These are phyloP conservation scores for Sialis fuliginosa DNA, from an alignment of 2,888 invertebrate genomes.

Conservation along the genomic window DNA sequence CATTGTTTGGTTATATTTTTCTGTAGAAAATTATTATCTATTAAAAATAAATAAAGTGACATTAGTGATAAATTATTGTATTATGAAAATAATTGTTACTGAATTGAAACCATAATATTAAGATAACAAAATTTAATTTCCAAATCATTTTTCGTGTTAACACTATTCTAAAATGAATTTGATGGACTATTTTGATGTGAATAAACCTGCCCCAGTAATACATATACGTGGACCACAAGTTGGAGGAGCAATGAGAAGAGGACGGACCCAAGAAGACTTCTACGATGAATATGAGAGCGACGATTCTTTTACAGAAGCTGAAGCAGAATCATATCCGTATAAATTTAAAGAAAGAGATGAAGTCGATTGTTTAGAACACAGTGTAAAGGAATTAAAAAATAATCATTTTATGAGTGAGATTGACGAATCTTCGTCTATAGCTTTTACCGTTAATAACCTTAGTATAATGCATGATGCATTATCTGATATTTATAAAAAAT, in stretches of 20 bases:
- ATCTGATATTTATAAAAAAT: conserved; percentile 2
- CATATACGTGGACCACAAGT: conserved; percentile 8
- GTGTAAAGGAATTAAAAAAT: too few species aligned
- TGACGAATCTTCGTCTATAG: conserved; percentile 4
- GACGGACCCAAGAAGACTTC: conserved; percentile 9
- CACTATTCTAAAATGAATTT: conserved; percentile 7
- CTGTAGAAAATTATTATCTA: too few species aligned
- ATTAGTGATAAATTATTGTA: too few species aligned
- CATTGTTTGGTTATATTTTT: too few species aligned
- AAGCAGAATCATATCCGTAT: conserved; percentile 13
- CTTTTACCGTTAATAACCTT: conserved; percentile 12
- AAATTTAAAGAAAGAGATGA: conserved; percentile 17
- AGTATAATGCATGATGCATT: conserved; percentile 7
- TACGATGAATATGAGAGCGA: conserved; percentile 3
- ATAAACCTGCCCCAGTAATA: conserved; percentile 7
- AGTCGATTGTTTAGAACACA: conserved; percentile 14
- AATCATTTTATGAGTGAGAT: conserved; percentile 1
- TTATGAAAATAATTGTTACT: not conserved
- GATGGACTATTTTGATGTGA: conserved; percentile 7
- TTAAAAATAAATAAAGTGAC: too few species aligned
- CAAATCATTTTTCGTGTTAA: too few species aligned
- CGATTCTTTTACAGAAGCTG: conserved; percentile 4
- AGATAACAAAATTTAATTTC: too few species aligned
- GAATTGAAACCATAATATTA: not conserved
- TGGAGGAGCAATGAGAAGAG: conserved; percentile 5